These are phyloP conservation scores for Procapra przewalskii DNA, from an alignment of 2,113 vertebrate genomes.

Conservation along the genomic window DNA sequence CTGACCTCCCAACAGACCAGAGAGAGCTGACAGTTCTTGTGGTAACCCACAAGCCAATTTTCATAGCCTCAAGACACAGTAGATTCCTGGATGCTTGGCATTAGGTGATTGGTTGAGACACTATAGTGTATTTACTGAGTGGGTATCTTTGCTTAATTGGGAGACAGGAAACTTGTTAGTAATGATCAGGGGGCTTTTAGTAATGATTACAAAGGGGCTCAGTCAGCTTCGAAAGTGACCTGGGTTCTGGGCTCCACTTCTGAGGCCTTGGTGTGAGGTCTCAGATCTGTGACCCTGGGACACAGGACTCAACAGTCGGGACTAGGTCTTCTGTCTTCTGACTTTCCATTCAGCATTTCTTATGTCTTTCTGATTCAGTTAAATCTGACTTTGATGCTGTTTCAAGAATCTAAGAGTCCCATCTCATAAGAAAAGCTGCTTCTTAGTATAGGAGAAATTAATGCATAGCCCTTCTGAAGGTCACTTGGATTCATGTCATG, in stretches of 20 bases:
- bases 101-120: not conserved
- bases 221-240: not conserved
- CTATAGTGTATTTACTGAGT: not conserved
- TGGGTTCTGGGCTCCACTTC: not conserved
- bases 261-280: not conserved
- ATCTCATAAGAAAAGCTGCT: not conserved
- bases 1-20: not conserved
- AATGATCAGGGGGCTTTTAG: not conserved
- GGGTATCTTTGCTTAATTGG: not conserved
- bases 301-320: rapidly evolving
- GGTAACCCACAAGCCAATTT: not conserved
- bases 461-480: rapidly evolving
- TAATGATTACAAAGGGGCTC: not conserved
- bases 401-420: not conserved
- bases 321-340: not conserved
- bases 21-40: not conserved
- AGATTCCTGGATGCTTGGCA: not conserved
- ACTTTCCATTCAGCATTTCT: not conserved
- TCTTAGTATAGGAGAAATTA: not conserved
- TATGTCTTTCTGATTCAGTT: not conserved
- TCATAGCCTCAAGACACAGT: not conserved
- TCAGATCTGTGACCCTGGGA: not conserved
- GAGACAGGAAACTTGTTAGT: not conserved
- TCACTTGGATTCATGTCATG: not conserved
- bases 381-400: not conserved